Conservation (phyloP, 2,888 invertebrate genomes). For the Timandra comae region DNA sequence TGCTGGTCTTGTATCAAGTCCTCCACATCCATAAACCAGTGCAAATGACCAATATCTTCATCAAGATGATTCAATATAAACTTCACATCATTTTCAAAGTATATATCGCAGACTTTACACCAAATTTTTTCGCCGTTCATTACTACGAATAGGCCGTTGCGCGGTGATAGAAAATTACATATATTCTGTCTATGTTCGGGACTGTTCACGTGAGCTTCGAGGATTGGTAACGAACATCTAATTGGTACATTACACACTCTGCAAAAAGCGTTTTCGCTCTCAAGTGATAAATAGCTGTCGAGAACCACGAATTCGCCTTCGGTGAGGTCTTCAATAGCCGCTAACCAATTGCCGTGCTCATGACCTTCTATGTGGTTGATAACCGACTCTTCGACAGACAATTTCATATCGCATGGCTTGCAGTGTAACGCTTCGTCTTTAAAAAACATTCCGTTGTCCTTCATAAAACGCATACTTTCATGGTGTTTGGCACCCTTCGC, state of each 20-base stretch:
- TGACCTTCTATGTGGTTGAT: conserved; percentile 41
- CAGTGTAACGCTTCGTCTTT: conserved; percentile 38
- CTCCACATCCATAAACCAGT: conserved; percentile 50
- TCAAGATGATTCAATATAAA: conserved; percentile 43
- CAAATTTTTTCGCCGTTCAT: conserved; percentile 41
- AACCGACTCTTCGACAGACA: conserved; percentile 42
- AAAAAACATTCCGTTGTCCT: conserved; percentile 43
- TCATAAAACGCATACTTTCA: conserved; percentile 46
- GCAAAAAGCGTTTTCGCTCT: conserved; percentile 42
- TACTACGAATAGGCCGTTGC: conserved; percentile 44
- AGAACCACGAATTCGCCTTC: conserved; percentile 50
- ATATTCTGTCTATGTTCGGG: conserved; percentile 41
- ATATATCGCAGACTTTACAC: conserved; percentile 49
- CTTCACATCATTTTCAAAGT: conserved; percentile 36
- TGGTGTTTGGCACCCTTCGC: conserved; percentile 50
- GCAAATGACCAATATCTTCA: conserved; percentile 39
- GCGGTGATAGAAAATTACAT: conserved; percentile 41
- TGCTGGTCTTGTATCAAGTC: conserved; percentile 43
- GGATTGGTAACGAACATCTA: conserved; percentile 33
- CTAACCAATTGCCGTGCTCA: conserved; percentile 48
- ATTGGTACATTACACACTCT: conserved; percentile 41
- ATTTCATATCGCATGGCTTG: conserved; percentile 39
- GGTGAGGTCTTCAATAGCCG: conserved; percentile 44
- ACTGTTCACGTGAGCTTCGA: conserved; percentile 48
- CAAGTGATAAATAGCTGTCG: conserved; percentile 39